phyloP scores from a whole-genome alignment of 2,888 invertebrate genomes.

The Tanytarsus gracilentus region DNA sequence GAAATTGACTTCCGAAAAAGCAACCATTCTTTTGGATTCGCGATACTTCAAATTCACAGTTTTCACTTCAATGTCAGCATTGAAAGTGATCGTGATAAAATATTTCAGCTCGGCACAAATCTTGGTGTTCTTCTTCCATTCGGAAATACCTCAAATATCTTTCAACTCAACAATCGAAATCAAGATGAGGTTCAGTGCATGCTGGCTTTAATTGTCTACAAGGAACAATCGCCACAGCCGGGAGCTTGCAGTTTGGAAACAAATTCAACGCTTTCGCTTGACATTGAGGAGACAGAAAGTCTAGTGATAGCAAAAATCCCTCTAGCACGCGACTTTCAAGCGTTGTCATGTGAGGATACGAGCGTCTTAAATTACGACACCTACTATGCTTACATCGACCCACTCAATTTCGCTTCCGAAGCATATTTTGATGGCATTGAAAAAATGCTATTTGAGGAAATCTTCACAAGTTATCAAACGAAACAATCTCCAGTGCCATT shows the following conservation, averaged over 20 bases:
- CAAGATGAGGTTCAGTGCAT: background rate
- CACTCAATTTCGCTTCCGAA: background rate
- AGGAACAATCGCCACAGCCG: background rate
- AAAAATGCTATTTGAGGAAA: background rate
- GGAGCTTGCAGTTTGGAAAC: background rate
- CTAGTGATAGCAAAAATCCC: background rate
- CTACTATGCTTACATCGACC: background rate
- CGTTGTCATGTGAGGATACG: background rate
- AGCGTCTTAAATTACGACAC: background rate
- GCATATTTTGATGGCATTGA: constrained; percentile 15
- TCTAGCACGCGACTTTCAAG: background rate
- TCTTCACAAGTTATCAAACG: background rate
- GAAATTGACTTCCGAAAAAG: too few relatives aligned
- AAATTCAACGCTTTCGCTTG: background rate
- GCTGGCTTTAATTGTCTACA: background rate
- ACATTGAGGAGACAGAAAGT: background rate
- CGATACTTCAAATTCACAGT: too few relatives aligned
- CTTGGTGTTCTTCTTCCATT: background rate
- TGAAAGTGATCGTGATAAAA: constrained; percentile 21
- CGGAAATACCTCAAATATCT: background rate
- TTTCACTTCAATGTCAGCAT: too few relatives aligned
- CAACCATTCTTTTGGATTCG: too few relatives aligned
- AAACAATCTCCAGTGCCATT: background rate
- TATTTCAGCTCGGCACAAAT: background rate
- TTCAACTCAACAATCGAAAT: background rate